Evolutionary conservation across 2,797 vertebrate species (phyloP), one percentile per base, ranked within the genome.

Genomic region (Odontamblyopus rebecca): DNA sequence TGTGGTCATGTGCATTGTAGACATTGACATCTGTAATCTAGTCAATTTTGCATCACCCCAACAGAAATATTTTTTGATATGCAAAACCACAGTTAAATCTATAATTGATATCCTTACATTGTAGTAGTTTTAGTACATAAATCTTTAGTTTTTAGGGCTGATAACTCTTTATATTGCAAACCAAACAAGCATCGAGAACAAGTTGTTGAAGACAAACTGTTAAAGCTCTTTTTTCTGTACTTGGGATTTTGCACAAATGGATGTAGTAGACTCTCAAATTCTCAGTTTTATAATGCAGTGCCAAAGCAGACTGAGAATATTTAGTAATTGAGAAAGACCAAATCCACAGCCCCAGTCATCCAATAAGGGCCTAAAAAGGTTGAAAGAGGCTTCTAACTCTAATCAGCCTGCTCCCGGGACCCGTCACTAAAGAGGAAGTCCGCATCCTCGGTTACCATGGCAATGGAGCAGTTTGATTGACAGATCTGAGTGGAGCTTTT

Each of bases 391-490:
- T 57, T 77, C 68, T 77, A 26, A 71, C 71, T 86, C 83, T 74
- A 87, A 90, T 88, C 87, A 87, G 79, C 82, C 79, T 68, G 67
- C 54, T 54, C 76, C 61, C 65, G 0, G 35, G 80, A 82, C 73
- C 77, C 62, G 66, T 54, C 1, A 5, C 79, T 60, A 69, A 51
- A 48, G n/a, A 29, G n/a, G 71, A 73, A 41, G 67, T 54, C 41
- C 0, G 72, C 84, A 86, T 91, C 85, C 68, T 41, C 0, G 8
- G 80, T 90, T 72, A 72, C 86, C 82, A 68, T 71, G 76, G 85
- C 70, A 88, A 89, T 87, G 82, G 80, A 84, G 75, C 3, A 48
- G 57, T 78, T 83, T 88, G 90, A 91, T 76, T 89, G 89, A 76
- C 86, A 85, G 71, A 84, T 89, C 81, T 77, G 78, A 88, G 85